Base-by-base conservation (phyloP, 2,888 invertebrate genomes). In the Bombylius major region DNA sequence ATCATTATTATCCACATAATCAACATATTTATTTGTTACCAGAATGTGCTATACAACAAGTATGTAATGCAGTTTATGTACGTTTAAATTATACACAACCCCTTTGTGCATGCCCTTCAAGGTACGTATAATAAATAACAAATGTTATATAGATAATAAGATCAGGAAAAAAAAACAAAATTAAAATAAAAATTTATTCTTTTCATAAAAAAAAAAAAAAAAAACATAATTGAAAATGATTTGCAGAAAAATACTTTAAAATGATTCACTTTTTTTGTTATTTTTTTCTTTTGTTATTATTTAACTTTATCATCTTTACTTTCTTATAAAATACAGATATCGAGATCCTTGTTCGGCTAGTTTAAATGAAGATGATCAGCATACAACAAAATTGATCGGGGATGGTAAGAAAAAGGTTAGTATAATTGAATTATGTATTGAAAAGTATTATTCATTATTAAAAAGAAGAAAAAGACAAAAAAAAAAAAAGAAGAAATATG, bases 31-130 rank as follows among this genome's bases (percentile, higher is more conserved):
- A 92, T 76, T 77, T 91, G 67, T 79, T 94, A 65, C 93, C 93
- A 60, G 93, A 93, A 76, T 94, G 94, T 76, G 93, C 93, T 62
- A 89, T 93, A 66, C 93, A 94, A 76, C 93, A 94, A 80, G 89
- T 84, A 63, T 94, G 93, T 77, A 93, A 92, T 73, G 93, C 94
- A 3, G 92, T 94, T 60, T 94, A 93, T 76, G 89, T 92, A 57
- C 79, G 93, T 58, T 77, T 93, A 62, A 93, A 94, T 77, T 91
- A 90, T 77, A 93, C 92, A 52, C 93, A 93, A 73, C 93, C 92
- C 5, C 77, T 94, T 59, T 94, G 93, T 75, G 91, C 92, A 60
- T 94, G 94, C 75, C 90, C 93, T 50, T 83, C 87, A 62, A 81
- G 90, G 74, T 74, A 48, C 33, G 7, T 33, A 33, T 31, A 50